Conservation (phyloP, 2,113 vertebrate genomes). For the Gobiocypris rarus region DNA sequence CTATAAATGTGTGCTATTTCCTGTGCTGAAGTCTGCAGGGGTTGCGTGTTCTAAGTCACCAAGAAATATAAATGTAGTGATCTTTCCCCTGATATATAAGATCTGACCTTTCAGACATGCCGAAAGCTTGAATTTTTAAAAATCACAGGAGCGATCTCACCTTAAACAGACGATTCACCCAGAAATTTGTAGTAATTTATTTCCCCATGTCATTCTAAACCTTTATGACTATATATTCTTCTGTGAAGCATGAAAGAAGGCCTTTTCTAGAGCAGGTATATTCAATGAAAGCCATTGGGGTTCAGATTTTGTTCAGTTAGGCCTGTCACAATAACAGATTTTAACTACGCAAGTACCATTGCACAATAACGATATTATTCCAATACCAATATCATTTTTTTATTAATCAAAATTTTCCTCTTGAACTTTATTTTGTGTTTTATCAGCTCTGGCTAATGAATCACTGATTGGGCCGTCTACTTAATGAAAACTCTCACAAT, state of each 20-base stretch:
- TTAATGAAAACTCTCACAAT: too few relatives aligned
- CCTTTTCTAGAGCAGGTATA: background rate
- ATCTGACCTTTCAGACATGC: conserved; percentile 4
- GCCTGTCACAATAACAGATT: background rate
- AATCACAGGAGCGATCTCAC: conserved; percentile 13
- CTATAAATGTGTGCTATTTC: conserved; percentile 10
- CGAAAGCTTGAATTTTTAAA: background rate
- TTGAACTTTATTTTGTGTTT: too few relatives aligned
- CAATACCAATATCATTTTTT: too few relatives aligned
- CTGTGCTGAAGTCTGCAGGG: conserved; percentile 27
- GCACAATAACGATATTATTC: too few relatives aligned
- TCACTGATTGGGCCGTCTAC: too few relatives aligned
- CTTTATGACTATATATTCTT: background rate
- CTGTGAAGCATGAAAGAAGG: background rate
- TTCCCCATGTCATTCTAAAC: background rate
- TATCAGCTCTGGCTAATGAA: too few relatives aligned
- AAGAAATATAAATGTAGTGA: conserved; percentile 1
- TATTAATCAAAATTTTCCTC: too few relatives aligned
- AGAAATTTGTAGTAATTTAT: background rate
- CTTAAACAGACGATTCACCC: background rate
- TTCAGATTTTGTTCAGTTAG: background rate
- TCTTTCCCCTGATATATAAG: conserved; percentile 12
- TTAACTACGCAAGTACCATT: too few relatives aligned
- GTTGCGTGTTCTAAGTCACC: background rate
- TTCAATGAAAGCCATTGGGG: background rate